Conservation (phyloP, 2,113 vertebrate species). For the Carassius gibelio region DNA sequence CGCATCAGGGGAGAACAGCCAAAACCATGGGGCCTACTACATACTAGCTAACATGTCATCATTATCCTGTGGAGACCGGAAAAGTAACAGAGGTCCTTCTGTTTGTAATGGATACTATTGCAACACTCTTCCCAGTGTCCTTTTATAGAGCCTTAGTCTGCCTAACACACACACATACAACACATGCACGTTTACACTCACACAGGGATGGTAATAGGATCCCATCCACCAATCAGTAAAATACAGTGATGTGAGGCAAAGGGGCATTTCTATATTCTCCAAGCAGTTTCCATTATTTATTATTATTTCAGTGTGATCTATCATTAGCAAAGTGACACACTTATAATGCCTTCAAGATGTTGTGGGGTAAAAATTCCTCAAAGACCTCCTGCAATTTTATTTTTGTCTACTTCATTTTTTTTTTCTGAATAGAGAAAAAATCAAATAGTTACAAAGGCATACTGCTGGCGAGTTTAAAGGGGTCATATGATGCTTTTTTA, state of each 20-base stretch:
- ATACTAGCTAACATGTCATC: conserved; percentile 12
- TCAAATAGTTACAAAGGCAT: not conserved
- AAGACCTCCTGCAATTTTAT: conserved; percentile 51
- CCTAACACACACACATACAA: not conserved
- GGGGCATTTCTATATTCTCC: conserved; percentile 5
- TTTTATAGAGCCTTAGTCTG: conserved; percentile 16
- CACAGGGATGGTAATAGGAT: conserved; percentile 4
- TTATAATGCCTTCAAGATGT: conserved; percentile 71
- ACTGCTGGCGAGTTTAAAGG: not conserved
- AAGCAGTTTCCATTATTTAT: conserved; percentile 7
- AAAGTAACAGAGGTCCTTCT: conserved; percentile 26
- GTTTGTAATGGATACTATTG: conserved; percentile 34
- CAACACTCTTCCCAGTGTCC: conserved; percentile 21
- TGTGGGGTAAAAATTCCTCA: conserved; percentile 26
- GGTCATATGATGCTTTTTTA: no score
- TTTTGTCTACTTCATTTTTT: not conserved
- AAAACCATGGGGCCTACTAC: conserved; percentile 10
- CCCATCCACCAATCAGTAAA: not conserved
- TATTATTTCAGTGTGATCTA: conserved; percentile 31
- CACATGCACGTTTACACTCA: not conserved
- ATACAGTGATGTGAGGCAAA: conserved; percentile 28
- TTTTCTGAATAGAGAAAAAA: not conserved
- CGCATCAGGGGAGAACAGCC: not conserved
- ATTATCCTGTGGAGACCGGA: conserved; percentile 18
- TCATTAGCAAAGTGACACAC: conserved; percentile 52